phyloP scores from a whole-genome alignment of 2,888 invertebrate genomes.

The Thalpophila matura region DNA sequence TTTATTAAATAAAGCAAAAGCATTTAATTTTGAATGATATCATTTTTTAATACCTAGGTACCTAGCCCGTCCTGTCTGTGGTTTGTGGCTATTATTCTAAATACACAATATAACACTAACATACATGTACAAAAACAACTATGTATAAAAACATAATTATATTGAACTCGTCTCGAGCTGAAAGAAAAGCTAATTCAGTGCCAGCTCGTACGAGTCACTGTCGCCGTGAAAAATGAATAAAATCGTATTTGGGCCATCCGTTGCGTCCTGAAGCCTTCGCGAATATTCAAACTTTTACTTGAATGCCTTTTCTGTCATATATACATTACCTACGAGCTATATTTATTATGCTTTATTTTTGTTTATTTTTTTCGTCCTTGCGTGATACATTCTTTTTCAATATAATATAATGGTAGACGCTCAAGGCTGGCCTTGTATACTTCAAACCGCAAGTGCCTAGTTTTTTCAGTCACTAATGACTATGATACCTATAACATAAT shows the following conservation, averaged over 20 bases:
- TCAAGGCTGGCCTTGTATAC: slow-evolving; percentile 36
- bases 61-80: neutral
- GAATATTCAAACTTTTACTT: slow-evolving; percentile 68
- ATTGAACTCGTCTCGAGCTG: slow-evolving; percentile 66
- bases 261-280: slow-evolving; percentile 72
- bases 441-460: slow-evolving; percentile 21
- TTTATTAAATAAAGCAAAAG: no score
- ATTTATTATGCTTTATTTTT: slow-evolving; percentile 32
- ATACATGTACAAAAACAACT: slow-evolving; percentile 26
- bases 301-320: slow-evolving; percentile 39
- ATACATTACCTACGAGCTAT: slow-evolving; percentile 15
- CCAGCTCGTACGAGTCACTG: slow-evolving; percentile 87
- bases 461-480: slow-evolving; percentile 29
- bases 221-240: slow-evolving; percentile 89
- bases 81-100: neutral
- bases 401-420: slow-evolving; percentile 8
- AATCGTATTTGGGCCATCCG: slow-evolving; percentile 85
- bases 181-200: slow-evolving; percentile 86
- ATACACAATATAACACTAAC: neutral
- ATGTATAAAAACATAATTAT: slow-evolving; percentile 35
- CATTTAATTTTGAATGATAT: neutral
- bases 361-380: slow-evolving; percentile 10
- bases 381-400: slow-evolving; percentile 19
- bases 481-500: no score
- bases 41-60: no score